A percentile compares a stretch with the other conserved stretches of the same genome.
Conservation (phyloP, 2,113 vertebrate genomes). For the Siniperca knerii region DNA sequence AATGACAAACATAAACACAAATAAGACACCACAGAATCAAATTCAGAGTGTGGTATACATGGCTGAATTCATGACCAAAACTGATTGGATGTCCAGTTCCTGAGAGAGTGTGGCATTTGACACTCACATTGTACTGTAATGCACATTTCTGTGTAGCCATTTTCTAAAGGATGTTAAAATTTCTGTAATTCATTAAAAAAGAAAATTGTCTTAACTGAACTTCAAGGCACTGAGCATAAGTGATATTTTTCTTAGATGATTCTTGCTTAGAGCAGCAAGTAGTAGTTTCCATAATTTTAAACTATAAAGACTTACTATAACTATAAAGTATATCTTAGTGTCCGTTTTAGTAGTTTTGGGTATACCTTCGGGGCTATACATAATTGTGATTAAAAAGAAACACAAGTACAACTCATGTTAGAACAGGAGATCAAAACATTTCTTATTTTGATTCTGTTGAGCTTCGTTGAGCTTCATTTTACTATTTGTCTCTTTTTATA, state of each 20-base stretch:
- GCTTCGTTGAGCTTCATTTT: not conserved
- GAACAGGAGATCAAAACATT: slow-evolving; percentile 10
- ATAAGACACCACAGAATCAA: slow-evolving; percentile 20
- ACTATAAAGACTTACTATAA: not conserved
- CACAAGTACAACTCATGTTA: not conserved
- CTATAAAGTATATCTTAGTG: not conserved
- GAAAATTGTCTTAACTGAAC: not conserved
- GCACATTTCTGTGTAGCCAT: not conserved
- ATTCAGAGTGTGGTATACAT: not conserved
- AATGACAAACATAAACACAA: slow-evolving; percentile 1
- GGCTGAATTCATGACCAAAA: not conserved
- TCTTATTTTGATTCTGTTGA: not conserved
- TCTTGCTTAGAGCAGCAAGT: not conserved
- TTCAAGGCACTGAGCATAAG: not conserved
- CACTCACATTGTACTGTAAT: not conserved
- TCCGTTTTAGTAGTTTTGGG: slow-evolving; percentile 5
- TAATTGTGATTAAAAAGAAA: not conserved
- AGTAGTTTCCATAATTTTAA: not conserved
- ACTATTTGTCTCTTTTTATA: not conserved
- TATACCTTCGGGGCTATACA: not conserved
- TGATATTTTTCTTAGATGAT: not conserved
- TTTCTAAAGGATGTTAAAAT: not conserved
- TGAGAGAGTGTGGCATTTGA: not conserved
- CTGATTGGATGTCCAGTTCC: not conserved
- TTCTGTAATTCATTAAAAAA: not conserved